Evolutionary conservation across 2,113 vertebrate genomes (phyloP).

Genomic region (Tragulus kanchil): DNA sequence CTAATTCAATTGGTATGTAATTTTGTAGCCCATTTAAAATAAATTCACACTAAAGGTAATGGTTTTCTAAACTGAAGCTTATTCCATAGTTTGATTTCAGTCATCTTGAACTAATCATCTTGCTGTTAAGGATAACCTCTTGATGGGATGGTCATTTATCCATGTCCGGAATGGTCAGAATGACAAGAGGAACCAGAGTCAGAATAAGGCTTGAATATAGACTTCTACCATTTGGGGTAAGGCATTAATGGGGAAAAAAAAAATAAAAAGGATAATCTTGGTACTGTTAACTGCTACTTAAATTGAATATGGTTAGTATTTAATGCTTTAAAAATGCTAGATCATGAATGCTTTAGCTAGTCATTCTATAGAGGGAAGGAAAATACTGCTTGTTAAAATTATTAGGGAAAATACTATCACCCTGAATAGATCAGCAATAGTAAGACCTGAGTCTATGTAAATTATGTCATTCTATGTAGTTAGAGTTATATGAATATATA

Average conservation of each 20-base stretch:
- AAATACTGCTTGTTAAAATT: neutral
- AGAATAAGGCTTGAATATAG: neutral
- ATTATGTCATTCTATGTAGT: neutral
- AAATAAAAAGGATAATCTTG: neutral
- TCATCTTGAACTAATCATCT: neutral
- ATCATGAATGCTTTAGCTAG: neutral
- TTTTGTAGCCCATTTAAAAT: neutral
- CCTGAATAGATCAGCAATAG: neutral
- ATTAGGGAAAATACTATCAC: neutral
- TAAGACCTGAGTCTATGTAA: neutral
- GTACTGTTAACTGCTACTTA: neutral
- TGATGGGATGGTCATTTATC: neutral
- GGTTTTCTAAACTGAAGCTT: neutral
- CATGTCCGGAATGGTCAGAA: neutral
- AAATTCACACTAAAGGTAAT: neutral
- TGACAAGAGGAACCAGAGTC: neutral
- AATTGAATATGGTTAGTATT: neutral
- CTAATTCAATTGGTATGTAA: neutral
- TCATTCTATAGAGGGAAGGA: neutral
- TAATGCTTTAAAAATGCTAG: conserved; percentile 37
- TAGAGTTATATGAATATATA: neutral
- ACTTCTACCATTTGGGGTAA: neutral
- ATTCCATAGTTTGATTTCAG: neutral
- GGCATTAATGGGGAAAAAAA: neutral
- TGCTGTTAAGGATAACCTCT: neutral